A percentile compares a stretch with the other conserved stretches of the same genome.
phyloP scores from a whole-genome alignment of 2,113 vertebrate genomes.

The Prolemur simus region DNA sequence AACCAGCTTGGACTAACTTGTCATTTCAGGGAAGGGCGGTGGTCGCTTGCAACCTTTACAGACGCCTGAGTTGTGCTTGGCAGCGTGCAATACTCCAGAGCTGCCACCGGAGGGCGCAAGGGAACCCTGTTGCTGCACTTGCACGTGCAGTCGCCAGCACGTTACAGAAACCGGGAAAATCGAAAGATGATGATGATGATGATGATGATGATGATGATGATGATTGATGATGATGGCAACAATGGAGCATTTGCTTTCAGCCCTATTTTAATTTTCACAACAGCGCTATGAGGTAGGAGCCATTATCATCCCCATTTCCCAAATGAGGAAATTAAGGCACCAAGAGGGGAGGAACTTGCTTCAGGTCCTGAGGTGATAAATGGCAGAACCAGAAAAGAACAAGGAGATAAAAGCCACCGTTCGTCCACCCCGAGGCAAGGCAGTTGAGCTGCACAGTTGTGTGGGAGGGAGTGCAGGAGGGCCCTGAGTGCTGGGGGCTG shows the following conservation, averaged over 20 bases:
- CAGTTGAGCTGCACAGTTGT: not conserved
- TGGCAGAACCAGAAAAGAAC: not conserved
- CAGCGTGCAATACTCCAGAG: not conserved
- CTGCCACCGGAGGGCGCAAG: not conserved
- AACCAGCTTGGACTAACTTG: not conserved
- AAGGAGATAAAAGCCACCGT: not conserved
- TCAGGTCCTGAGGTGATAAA: not conserved
- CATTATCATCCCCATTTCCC: not conserved
- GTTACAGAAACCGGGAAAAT: not conserved
- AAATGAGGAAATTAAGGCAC: not conserved
- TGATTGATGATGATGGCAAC: fast-evolving
- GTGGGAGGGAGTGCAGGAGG: not conserved
- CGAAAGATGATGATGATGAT: fast-evolving
- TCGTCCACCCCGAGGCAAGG: not conserved
- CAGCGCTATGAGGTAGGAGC: not conserved
- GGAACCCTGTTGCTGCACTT: fast-evolving
- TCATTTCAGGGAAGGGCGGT: not conserved
- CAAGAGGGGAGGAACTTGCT: not conserved
- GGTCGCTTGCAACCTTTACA: not conserved
- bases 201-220: too few species aligned
- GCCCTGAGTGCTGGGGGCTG: too few species aligned
- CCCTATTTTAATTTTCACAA: not conserved
- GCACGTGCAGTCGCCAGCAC: fast-evolving
- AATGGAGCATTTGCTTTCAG: not conserved
- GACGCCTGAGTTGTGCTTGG: not conserved